phyloP scores from a whole-genome alignment of 2,797 vertebrate species.

The Xenops minutus region DNA sequence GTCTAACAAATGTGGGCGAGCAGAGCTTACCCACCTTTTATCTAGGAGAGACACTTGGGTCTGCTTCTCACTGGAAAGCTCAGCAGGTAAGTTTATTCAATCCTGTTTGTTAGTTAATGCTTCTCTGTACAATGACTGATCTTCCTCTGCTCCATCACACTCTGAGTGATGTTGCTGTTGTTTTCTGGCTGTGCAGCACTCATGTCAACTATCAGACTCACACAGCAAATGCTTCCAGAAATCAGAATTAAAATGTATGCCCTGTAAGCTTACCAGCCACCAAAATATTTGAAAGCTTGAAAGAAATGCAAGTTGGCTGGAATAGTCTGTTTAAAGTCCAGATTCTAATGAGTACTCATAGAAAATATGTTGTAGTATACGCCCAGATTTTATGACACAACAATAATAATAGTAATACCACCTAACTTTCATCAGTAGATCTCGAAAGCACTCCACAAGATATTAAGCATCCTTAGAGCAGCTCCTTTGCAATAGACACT shows the following conservation, averaged over 20 bases:
- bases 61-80: not conserved
- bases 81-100: not conserved
- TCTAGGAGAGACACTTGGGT: not conserved
- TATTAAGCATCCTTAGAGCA: conserved; percentile 33
- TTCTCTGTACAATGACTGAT: not conserved
- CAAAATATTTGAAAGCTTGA: not conserved
- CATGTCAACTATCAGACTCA: not conserved
- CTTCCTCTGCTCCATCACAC: not conserved
- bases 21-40: not conserved
- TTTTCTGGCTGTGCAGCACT: not conserved
- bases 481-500: conserved; percentile 18
- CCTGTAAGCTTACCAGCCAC: not conserved
- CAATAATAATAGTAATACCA: conserved; percentile 27
- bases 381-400: conserved; percentile 50
- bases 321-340: conserved; percentile 23
- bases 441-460: conserved; percentile 23
- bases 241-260: not conserved
- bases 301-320: not conserved
- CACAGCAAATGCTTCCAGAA: not conserved
- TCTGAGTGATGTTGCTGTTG: accelerated
- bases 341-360: conserved; percentile 33
- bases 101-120: not conserved
- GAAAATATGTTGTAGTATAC: conserved; percentile 49
- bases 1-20: not conserved
- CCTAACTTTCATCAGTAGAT: conserved; percentile 58